A percentile compares a stretch with the other conserved stretches of the same genome.
Evolutionary conservation across 2,888 invertebrate species (phyloP).

Genomic region (Synanthedon andrenaeformis): DNA sequence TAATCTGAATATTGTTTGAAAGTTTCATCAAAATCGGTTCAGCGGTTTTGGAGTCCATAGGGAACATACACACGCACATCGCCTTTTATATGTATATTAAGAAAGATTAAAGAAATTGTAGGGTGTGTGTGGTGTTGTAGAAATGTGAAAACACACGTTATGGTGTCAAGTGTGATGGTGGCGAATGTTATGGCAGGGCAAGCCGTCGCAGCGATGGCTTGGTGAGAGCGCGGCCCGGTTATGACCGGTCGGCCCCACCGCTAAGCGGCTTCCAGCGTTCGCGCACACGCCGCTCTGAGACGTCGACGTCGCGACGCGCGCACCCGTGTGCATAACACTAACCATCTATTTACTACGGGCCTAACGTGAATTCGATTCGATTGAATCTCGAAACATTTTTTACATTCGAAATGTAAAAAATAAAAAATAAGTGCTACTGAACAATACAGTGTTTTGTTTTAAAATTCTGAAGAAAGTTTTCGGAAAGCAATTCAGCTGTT

Average conservation of each 20-base stretch:
- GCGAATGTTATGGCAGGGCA: constrained; percentile 48
- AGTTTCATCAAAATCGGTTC: too few relatives aligned
- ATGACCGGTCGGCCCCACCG: constrained; percentile 68
- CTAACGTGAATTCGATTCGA: neutral
- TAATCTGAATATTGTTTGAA: too few relatives aligned
- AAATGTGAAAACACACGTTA: constrained; percentile 60
- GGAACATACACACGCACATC: too few relatives aligned
- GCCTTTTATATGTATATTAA: too few relatives aligned
- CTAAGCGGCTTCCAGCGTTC: constrained; percentile 22
- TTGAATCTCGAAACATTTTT: neutral
- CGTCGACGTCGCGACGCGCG: constrained; percentile 65
- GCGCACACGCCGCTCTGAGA: constrained; percentile 57
- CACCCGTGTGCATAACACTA: constrained; percentile 37
- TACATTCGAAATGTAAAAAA: neutral
- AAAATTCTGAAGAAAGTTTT: neutral
- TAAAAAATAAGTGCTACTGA: neutral
- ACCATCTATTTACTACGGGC: neutral
- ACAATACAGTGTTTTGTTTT: neutral
- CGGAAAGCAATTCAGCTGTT: neutral
- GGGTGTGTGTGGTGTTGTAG: constrained; percentile 35
- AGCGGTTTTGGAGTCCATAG: too few relatives aligned
- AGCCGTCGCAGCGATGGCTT: constrained; percentile 15
- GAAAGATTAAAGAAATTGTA: neutral
- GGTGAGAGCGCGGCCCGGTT: constrained; percentile 67
- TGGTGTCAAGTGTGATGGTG: constrained; percentile 68